Evolutionary conservation across 2,113 vertebrate species (phyloP), one percentile per base, ranked within the genome.

Genomic region (Lagopus muta): DNA sequence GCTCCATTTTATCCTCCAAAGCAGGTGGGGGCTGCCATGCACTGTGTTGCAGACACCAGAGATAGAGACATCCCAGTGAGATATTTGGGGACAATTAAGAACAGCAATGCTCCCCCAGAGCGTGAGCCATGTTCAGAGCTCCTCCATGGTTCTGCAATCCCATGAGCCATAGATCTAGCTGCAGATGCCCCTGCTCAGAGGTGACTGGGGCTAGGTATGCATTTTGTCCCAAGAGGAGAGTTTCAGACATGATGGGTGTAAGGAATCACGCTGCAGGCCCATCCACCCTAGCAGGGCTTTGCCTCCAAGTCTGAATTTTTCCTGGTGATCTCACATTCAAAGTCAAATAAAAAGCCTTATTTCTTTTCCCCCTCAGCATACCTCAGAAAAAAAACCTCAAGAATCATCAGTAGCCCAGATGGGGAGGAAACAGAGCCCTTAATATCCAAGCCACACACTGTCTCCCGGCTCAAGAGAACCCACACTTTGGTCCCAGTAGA

Each of bases 201-300:
- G 32, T 3, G 4, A 32, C 52, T n/a, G 57, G 43, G 8, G 27
- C 57, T 38, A 48, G 27, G n/a, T 21, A 58, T 0, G 0, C 36
- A 47, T 30, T 61, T 47, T 67, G 42, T 12, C n/a, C 36, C 9
- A 21, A 30, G 16, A 50, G 52, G 57, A 72, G 52, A 91, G 57
- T 30, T 50, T 70, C 20, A 58, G 30, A 54, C 0, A 0, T 6
- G 9, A n/a, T 4, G 4, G 8, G 8, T 18, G 13, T 38, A 47
- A 90, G 45, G 50, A 92, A 45, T 70, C 45, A 9, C 11, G 22
- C 40, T 83, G 36, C 54, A 74, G 80, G 42, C 62, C 13, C 42
- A 20, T 22, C 27, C 62, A 34, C 60, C 45, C 16, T 45, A 80
- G 65, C 0, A 79, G 13, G 20, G 45, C 16, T 83, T 70, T 71